Percentiles rank a stretch among this genome's conserved stretches.
Evolutionary conservation across 2,888 invertebrate genomes (phyloP).

Genomic region (Drosophila aldrichi): DNA sequence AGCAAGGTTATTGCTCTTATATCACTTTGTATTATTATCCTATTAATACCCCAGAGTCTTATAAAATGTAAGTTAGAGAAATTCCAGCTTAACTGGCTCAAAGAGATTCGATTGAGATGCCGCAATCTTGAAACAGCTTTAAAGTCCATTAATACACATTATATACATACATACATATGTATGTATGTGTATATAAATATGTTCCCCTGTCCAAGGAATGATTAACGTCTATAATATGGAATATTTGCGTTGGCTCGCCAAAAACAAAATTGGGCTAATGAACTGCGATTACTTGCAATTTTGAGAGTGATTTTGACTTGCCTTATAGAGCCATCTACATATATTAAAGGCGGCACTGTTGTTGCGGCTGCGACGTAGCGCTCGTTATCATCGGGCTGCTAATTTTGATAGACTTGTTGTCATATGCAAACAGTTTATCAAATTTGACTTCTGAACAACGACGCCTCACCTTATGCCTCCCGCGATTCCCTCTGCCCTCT

Average conservation of each 20-base stretch:
- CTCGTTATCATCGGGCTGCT: slow-evolving; percentile 48
- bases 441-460: slow-evolving; percentile 13
- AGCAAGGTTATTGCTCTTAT: background rate
- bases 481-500: background rate
- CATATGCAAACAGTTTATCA: slow-evolving; percentile 22
- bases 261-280: slow-evolving; percentile 39
- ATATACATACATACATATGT: background rate
- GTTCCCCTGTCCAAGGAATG: background rate
- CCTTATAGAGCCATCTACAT: slow-evolving; percentile 48
- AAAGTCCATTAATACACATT: background rate
- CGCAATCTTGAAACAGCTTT: background rate
- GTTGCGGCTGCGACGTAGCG: slow-evolving; percentile 3
- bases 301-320: slow-evolving; percentile 7
- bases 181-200: background rate
- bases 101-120: background rate
- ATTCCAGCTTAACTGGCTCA: background rate
- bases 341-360: slow-evolving; percentile 1
- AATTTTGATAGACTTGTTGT: slow-evolving; percentile 45
- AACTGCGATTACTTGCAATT: slow-evolving; percentile 62
- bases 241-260: slow-evolving; percentile 7
- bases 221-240: background rate
- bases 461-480: background rate
- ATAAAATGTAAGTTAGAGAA: background rate
- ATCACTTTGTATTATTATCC: background rate
- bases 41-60: background rate